phyloP scores from a whole-genome alignment of 2,113 vertebrate species.

The Ginglymostoma cirratum region DNA sequence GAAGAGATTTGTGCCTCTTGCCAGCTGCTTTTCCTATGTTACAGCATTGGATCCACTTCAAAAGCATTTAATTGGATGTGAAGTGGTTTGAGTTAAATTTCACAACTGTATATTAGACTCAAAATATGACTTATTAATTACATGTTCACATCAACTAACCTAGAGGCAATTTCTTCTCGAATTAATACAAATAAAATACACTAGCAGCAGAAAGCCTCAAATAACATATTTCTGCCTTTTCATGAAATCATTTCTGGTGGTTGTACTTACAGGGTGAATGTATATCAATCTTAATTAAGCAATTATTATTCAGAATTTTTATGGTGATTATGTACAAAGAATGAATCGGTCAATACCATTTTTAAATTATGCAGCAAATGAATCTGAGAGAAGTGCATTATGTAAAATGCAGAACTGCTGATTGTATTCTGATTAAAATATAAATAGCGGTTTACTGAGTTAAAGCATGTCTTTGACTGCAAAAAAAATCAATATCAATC shows the following conservation, averaged over 20 bases:
- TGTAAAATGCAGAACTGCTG: not conserved
- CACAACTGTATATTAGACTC: too few species aligned
- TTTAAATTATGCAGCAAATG: slow-evolving; percentile 15
- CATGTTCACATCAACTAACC: not conserved
- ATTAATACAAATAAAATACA: not conserved
- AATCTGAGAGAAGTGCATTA: not conserved
- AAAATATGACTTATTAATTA: not conserved
- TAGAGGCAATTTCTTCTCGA: not conserved
- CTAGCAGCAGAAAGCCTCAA: not conserved
- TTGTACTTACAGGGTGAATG: not conserved
- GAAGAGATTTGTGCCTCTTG: not conserved
- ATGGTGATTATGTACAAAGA: not conserved
- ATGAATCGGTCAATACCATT: not conserved
- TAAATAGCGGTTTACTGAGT: not conserved
- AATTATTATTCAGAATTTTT: slow-evolving; percentile 11
- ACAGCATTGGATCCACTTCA: not conserved
- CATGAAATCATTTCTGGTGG: not conserved
- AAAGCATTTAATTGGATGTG: not conserved
- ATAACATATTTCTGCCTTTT: not conserved
- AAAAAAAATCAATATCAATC: not conserved
- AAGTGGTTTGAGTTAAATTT: not conserved
- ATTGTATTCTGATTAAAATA: slow-evolving; percentile 24
- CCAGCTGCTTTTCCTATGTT: not conserved
- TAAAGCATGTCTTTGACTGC: not conserved
- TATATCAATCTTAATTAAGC: slow-evolving; percentile 25